These are phyloP conservation scores for Pygoscelis antarcticus DNA, from an alignment of 2,113 vertebrate species.

Conservation along the genomic window DNA sequence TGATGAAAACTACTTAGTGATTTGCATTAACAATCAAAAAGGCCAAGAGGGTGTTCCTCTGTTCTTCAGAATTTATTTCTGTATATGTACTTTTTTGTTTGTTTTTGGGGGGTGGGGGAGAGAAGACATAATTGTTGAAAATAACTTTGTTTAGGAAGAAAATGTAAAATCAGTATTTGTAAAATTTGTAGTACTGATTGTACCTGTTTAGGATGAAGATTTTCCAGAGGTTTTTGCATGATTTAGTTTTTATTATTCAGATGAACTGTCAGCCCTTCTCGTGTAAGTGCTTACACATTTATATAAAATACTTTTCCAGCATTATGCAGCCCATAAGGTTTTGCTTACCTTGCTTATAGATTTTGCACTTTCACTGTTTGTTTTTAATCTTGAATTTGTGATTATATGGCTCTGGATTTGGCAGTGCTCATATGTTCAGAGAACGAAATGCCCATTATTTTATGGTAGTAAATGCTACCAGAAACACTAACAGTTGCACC, in stretches of 20 bases:
- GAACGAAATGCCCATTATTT: neutral
- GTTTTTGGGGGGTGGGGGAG: neutral
- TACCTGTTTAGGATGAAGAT: neutral
- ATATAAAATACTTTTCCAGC: neutral
- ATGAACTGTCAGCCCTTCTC: neutral
- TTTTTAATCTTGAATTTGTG: constrained; percentile 17
- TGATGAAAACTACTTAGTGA: constrained; percentile 7
- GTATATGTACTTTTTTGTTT: neutral
- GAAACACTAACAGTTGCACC: neutral
- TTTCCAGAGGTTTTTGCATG: neutral
- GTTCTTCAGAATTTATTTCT: neutral
- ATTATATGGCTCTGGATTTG: neutral
- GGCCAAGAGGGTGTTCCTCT: neutral
- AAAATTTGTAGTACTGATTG: neutral
- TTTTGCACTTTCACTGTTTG: constrained; percentile 10
- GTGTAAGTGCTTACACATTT: neutral
- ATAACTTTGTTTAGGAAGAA: neutral
- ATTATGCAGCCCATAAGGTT: neutral
- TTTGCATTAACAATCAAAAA: constrained; percentile 32
- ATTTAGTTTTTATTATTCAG: neutral
- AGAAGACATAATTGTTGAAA: neutral
- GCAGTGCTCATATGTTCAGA: neutral
- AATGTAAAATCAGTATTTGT: neutral
- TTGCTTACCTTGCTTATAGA: neutral
- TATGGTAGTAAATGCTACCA: neutral